Conservation (phyloP, 1,140 invertebrate species). For the Drosophila persimilis region DNA sequence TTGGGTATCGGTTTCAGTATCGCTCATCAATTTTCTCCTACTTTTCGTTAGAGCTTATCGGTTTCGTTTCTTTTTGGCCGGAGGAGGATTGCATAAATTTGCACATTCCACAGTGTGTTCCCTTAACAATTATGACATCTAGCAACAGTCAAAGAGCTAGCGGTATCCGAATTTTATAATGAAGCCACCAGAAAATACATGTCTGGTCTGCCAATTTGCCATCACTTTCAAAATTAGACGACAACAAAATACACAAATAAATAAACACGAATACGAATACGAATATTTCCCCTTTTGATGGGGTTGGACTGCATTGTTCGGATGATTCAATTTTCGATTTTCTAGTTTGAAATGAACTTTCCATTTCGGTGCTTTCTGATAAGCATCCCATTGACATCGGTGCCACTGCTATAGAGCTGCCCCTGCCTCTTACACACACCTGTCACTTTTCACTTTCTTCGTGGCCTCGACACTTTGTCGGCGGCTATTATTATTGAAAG, state of each 20-base stretch:
- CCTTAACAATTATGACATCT: constrained; percentile 53
- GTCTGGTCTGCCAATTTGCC: constrained; percentile 10
- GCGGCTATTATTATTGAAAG: constrained; percentile 64
- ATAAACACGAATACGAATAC: constrained; percentile 12
- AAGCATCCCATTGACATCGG: constrained; percentile 60
- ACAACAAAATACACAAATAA: constrained; percentile 29
- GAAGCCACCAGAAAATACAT: constrained; percentile 12
- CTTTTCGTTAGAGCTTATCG: neutral
- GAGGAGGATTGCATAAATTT: constrained; percentile 68
- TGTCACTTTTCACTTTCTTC: constrained; percentile 74
- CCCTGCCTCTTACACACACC: constrained; percentile 19
- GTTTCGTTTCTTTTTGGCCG: constrained; percentile 20
- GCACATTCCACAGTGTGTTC: constrained; percentile 11
- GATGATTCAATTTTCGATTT: constrained; percentile 58
- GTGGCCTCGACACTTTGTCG: constrained; percentile 31
- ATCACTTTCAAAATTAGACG: constrained; percentile 39
- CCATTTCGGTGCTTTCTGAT: constrained; percentile 64
- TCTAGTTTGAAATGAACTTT: constrained; percentile 64
- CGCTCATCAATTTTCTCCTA: neutral
- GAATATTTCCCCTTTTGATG: constrained; percentile 13
- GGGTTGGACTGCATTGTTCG: constrained; percentile 48
- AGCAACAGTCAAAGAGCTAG: constrained; percentile 7
- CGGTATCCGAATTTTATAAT: constrained; percentile 22
- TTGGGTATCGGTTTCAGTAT: neutral
- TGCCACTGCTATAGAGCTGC: constrained; percentile 10